Conservation (phyloP, 2,888 invertebrate species). For the Rotaria macrura region DNA sequence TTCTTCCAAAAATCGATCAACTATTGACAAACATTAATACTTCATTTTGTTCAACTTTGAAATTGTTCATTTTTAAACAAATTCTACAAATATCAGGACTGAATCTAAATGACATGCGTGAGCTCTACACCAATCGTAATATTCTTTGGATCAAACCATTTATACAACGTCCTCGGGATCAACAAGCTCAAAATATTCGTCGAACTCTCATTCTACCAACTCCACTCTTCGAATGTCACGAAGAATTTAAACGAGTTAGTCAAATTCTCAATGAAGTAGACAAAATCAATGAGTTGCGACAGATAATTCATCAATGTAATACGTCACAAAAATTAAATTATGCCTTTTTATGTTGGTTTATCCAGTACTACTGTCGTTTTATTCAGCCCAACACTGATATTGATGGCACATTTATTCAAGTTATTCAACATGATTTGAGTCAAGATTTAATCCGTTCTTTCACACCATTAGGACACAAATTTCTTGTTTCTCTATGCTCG, state of each 20-base stretch:
- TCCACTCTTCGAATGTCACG: not conserved
- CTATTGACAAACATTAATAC: not conserved
- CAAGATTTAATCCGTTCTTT: not conserved
- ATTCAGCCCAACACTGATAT: not conserved
- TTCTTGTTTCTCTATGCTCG: not conserved
- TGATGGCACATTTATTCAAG: not conserved
- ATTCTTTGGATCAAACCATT: not conserved
- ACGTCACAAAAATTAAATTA: not conserved
- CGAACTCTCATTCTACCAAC: not conserved
- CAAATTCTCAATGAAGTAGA: not conserved
- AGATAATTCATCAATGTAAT: not conserved
- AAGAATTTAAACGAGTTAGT: not conserved
- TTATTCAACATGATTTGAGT: not conserved
- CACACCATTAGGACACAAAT: not conserved
- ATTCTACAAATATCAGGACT: not conserved
- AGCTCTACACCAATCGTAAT: not conserved
- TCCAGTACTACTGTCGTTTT: not conserved
- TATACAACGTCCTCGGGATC: not conserved
- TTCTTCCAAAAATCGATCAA: not conserved
- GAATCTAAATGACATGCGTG: not conserved
- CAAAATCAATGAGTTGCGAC: not conserved
- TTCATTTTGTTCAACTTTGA: not conserved
- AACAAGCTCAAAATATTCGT: not conserved
- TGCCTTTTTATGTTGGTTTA: not conserved
- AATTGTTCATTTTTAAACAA: not conserved